Conservation (phyloP, 2,113 vertebrate species). For the Marcusenius ussheri region DNA sequence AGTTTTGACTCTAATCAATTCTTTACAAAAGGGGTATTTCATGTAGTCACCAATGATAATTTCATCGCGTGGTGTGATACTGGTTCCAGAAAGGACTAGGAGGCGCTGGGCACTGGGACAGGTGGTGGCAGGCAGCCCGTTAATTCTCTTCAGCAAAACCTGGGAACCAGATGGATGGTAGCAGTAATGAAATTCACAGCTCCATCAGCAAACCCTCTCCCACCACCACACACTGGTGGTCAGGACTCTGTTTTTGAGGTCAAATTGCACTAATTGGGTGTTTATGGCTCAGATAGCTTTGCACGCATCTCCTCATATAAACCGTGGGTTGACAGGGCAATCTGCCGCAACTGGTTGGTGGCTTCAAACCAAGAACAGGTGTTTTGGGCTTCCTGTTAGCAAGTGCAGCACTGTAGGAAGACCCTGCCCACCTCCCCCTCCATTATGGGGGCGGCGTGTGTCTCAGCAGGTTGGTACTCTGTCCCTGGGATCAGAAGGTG, state of each 20-base stretch:
- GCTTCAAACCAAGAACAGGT: neutral
- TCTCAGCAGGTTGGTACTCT: neutral
- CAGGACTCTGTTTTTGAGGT: neutral
- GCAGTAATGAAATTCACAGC: neutral
- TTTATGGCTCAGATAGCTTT: neutral
- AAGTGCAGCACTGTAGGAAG: neutral
- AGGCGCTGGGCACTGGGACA: neutral
- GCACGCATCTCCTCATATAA: neutral
- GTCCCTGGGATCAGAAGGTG: neutral
- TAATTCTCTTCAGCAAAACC: neutral
- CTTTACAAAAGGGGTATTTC: neutral
- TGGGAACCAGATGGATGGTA: neutral
- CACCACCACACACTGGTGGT: neutral
- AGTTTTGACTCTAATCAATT: neutral
- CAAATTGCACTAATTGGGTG: neutral
- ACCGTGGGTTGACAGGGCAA: neutral
- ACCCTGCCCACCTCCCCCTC: neutral
- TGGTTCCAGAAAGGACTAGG: neutral
- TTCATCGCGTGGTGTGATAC: neutral
- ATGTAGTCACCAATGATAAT: neutral
- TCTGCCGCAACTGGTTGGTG: neutral
- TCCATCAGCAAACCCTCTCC: neutral
- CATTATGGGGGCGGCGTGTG: neutral
- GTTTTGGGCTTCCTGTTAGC: neutral
- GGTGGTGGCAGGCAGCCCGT: neutral